phyloP scores from a whole-genome alignment of 1,140 invertebrate genomes.

The Coenobita brevimanus region DNA sequence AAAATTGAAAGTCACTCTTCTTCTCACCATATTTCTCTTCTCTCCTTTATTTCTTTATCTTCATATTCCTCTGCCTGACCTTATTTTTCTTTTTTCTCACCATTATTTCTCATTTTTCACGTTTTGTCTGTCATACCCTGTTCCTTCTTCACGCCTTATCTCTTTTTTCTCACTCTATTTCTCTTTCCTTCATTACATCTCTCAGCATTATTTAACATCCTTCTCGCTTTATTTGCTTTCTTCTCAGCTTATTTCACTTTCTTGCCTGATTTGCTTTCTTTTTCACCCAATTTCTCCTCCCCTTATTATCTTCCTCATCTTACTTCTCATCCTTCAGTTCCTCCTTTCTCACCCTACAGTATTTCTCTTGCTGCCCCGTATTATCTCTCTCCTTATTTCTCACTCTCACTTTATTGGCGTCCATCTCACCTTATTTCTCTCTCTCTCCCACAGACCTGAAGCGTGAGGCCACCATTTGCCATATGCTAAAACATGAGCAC shows the following conservation, averaged over 20 bases:
- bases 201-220: not conserved
- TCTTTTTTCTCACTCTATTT: not conserved
- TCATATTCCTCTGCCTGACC: not conserved
- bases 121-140: not conserved
- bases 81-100: not conserved
- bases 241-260: not conserved
- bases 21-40: not conserved
- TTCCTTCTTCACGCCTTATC: not conserved
- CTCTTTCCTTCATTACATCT: not conserved
- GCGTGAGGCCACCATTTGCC: conserved; percentile 98
- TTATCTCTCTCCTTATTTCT: not conserved
- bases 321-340: not conserved
- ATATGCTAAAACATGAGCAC: conserved; percentile 98
- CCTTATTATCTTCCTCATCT: not conserved
- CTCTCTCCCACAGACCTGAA: conserved; percentile 88
- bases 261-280: not conserved
- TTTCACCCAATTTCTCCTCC: too few species aligned
- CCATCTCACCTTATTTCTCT: not conserved
- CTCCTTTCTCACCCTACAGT: not conserved
- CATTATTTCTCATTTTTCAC: not conserved
- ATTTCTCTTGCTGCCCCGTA: not conserved
- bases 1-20: not conserved
- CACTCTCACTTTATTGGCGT: not conserved
- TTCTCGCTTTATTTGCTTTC: not conserved
- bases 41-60: not conserved